Evolutionary conservation across 2,113 vertebrate species (phyloP).

Genomic region (Amblyornis subalaris): DNA sequence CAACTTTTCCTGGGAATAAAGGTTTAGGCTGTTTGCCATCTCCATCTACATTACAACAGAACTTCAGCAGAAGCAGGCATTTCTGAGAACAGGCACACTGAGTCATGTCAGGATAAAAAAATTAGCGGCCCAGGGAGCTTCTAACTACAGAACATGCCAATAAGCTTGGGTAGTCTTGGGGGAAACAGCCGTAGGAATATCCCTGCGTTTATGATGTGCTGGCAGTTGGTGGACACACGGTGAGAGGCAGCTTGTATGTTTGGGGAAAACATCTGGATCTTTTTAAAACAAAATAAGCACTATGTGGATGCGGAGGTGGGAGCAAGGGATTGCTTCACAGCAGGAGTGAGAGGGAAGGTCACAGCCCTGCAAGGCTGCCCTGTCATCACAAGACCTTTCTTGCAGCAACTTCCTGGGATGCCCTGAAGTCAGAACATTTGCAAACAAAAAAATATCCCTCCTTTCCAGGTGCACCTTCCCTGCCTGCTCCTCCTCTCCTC

Average conservation of each 20-base stretch:
- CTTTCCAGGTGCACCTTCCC: background rate
- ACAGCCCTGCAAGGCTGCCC: background rate
- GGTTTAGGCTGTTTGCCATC: background rate
- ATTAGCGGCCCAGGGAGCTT: background rate
- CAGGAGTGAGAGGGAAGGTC: background rate
- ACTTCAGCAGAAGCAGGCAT: background rate
- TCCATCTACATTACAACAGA: background rate
- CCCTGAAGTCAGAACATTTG: background rate
- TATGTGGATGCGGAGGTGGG: rapidly evolving
- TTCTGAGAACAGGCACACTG: background rate
- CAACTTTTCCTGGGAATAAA: background rate
- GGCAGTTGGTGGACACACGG: rapidly evolving
- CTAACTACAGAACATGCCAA: background rate
- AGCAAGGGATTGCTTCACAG: background rate
- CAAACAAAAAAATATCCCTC: background rate
- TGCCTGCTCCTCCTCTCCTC: background rate
- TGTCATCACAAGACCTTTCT: background rate
- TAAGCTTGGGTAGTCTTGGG: background rate
- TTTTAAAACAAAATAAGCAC: background rate
- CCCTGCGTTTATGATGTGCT: background rate
- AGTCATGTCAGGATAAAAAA: background rate
- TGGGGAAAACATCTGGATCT: background rate
- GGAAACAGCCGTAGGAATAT: background rate
- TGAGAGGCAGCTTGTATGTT: rapidly evolving
- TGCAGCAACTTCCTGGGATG: background rate